Evolutionary conservation across 1,140 invertebrate genomes (phyloP).

Genomic region (Coelopa frigida): DNA sequence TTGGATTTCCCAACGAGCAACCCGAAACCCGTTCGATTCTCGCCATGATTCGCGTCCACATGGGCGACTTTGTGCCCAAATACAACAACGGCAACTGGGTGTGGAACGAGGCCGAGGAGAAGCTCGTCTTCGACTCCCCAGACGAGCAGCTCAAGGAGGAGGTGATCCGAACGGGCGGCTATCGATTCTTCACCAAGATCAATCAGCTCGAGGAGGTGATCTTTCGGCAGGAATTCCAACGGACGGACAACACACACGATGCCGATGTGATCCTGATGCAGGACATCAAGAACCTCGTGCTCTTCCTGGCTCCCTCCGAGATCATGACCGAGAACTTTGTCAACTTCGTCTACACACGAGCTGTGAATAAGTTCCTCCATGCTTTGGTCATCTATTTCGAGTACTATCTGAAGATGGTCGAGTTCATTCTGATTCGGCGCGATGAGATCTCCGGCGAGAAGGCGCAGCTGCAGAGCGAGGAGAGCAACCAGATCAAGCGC

Average conservation of each 20-base stretch:
- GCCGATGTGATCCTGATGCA: constrained; percentile 29
- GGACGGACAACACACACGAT: constrained; percentile 19
- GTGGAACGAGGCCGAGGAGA: constrained; percentile 23
- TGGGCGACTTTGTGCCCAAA: constrained; percentile 20
- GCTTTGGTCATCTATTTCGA: constrained; percentile 40
- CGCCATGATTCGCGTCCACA: constrained; percentile 13
- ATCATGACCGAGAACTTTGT: constrained; percentile 25
- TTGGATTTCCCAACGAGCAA: no score
- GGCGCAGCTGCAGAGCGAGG: constrained; percentile 31
- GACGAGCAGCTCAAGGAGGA: constrained; percentile 23
- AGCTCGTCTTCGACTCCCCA: constrained; percentile 22
- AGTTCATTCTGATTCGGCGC: constrained; percentile 32
- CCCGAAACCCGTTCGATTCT: no score
- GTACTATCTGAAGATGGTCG: constrained; percentile 33
- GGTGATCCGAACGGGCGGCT: constrained; percentile 26
- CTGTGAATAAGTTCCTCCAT: constrained; percentile 27
- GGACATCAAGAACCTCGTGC: constrained; percentile 32
- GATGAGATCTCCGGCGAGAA: constrained; percentile 29
- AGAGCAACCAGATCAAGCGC: constrained; percentile 29
- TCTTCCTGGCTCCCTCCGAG: constrained; percentile 31
- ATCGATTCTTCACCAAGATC: constrained; percentile 24
- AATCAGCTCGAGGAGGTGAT: constrained; percentile 37
- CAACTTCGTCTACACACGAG: constrained; percentile 27
- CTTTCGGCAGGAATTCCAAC: constrained; percentile 27
- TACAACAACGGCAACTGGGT: constrained; percentile 33